Conservation (phyloP, 1,140 invertebrate species). For the Araneus ventricosus region DNA sequence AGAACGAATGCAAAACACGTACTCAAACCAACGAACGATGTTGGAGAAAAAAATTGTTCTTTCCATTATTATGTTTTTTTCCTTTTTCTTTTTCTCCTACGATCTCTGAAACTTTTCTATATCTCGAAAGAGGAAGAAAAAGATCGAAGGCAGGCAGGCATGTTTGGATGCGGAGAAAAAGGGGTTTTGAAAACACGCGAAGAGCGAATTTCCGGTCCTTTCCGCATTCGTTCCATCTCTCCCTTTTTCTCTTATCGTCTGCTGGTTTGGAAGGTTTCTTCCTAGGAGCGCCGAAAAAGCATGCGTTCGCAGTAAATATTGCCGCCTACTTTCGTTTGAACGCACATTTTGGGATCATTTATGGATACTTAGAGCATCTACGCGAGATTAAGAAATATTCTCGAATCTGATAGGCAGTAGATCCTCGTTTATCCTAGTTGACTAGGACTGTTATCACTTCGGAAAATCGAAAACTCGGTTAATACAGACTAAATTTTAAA, state of each 20-base stretch:
- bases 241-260: background rate
- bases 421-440: no score
- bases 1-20: constrained; percentile 67
- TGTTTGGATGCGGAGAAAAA: constrained; percentile 31
- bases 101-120: constrained; percentile 21
- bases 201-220: constrained; percentile 41
- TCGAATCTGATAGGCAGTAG: no score
- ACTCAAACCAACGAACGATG: constrained; percentile 16
- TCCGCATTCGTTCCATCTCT: background rate
- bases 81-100: constrained; percentile 26
- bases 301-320: background rate
- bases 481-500: no score
- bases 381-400: background rate
- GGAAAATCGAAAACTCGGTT: no score
- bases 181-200: constrained; percentile 47
- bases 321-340: background rate
- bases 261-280: background rate
- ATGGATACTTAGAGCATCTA: background rate
- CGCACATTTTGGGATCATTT: background rate
- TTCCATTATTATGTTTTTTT: constrained; percentile 26
- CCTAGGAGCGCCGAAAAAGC: background rate
- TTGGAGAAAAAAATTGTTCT: background rate
- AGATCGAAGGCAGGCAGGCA: background rate
- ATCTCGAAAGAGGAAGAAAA: constrained; percentile 24
- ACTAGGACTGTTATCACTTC: no score